Base-by-base conservation (phyloP, 2,888 invertebrate species). In the Drosophila setosimentum region DNA sequence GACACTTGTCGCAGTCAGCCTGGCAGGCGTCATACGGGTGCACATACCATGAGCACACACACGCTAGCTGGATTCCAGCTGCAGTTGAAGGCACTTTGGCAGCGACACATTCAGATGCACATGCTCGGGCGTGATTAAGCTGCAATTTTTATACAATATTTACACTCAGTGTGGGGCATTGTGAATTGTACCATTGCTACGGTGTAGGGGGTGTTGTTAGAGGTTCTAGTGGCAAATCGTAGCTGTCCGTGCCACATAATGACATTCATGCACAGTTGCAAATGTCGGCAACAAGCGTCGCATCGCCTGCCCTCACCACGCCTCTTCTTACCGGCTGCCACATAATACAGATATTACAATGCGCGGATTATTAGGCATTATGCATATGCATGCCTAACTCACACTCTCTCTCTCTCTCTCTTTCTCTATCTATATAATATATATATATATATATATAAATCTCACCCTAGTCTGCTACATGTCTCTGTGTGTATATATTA, bases 281-380 rank as follows among this genome's bases (percentile, higher is more conserved):
- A 85, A 72, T 79, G 66, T 67, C 63, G 74, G 71, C 73, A 68
- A 65, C 74, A 66, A 77, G 70, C 70, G 62, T 30, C 73, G 62
- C 63, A 27, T n/a, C 40, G n/a, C 27, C 3, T 2, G 24, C 58
- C 11, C 13, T 24, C 24, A n/a, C 29, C n/a, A 63, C 29, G 45
- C 66, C 45, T 59, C 78, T 61, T 65, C 55, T 51, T 76, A 61
- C 60, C 73, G 63, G 61, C 77, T 58, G 67, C 69, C 55, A 68
- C 82, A 86, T 83, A 85, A 85, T 86, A 82, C 82, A 85, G 88
- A 85, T 86, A 88, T 83, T 78, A 86, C 87, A 87, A 89, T 89
- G 84, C 87, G 79, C 87, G 89, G 87, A 89, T 87, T 89, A 87
- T 87, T 84, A 87, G 85, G 85, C 76, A 89, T 87, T 85, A 89